Evolutionary conservation across 2,888 invertebrate genomes (phyloP), one percentile per base, ranked within the genome.

Genomic region (Acrobeloides nanus): DNA sequence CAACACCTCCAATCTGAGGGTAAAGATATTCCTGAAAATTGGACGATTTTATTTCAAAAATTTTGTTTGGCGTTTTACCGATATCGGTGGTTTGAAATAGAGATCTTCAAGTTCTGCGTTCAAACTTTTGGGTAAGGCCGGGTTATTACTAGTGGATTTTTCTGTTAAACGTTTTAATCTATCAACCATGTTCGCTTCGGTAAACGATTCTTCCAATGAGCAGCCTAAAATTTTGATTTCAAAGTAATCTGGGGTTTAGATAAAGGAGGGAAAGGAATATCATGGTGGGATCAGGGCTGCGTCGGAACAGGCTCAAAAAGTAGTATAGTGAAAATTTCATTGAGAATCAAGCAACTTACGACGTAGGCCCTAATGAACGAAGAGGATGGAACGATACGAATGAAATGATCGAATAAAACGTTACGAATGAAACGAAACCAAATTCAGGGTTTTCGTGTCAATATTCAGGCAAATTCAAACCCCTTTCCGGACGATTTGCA

Each of bases 81-180:
- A 48, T 18, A 53, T 38, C 31, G 50, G 45, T 7, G 57, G 57
- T 46, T 61, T 38, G 45, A 67, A 66, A 5, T 50, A 49, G 20
- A 66, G 38, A 20, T 62, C 58, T 23, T 61, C 62, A 49, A 67
- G 46, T 45, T 67, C 66, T 12, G 47, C 44, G 55, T 60, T 29
- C 1, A 62, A 48, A 35, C 55, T 58, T 41, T 53, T 59, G 26
- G 45, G 44, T 23, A 48, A 43, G 15, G 32, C 32, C 15, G 32
- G 32, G 17, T 15, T 15, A 3, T 4, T 10, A 15, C 10, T 15
- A 10, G 21, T 12, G 4, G 21, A 23, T 35, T 35, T 23, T 4
- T 35, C 24, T 35, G 35, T n/a, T 4, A 24, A 35, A n/a, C n/a
- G n/a, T n/a, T n/a, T n/a, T n/a, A 46, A 20, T n/a, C 46, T 21